phyloP scores from a whole-genome alignment of 2,888 invertebrate species.

The Synergus itoensis region DNA sequence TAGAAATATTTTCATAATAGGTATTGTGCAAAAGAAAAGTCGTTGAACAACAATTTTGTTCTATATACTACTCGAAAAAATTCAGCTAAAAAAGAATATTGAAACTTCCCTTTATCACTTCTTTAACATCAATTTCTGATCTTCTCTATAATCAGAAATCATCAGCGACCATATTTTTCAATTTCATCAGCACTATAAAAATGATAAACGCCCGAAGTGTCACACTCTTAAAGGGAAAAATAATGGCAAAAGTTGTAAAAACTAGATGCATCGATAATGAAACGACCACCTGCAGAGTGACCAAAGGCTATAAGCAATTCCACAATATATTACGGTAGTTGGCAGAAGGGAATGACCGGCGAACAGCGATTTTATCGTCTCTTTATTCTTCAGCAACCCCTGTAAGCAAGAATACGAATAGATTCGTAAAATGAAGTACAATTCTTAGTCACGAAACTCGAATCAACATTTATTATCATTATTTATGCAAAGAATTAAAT shows the following conservation, averaged over 20 bases:
- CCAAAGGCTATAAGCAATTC: conserved; percentile 44
- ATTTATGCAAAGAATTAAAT: background rate
- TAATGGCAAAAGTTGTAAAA: conserved; percentile 48
- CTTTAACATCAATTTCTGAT: too few relatives aligned
- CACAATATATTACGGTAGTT: conserved; percentile 10
- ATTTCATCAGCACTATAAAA: background rate
- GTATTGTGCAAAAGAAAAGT: too few relatives aligned
- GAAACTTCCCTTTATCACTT: too few relatives aligned
- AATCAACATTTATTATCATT: conserved; percentile 26
- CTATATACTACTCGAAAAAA: too few relatives aligned
- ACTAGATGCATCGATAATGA: conserved; percentile 51
- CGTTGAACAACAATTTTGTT: too few relatives aligned
- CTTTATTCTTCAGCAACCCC: background rate
- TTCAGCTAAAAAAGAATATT: too few relatives aligned
- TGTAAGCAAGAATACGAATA: background rate
- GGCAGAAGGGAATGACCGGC: conserved; percentile 62
- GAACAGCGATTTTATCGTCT: conserved; percentile 59
- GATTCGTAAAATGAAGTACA: background rate
- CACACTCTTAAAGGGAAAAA: background rate
- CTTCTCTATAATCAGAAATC: background rate
- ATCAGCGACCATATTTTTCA: background rate
- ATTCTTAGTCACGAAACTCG: conserved; percentile 3
- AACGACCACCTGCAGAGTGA: conserved; percentile 40
- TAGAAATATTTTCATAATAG: background rate
- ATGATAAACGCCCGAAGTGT: background rate